A percentile compares a stretch with the other conserved stretches of the same genome.
Evolutionary conservation across 2,113 vertebrate species (phyloP).

Genomic region (Lutjanus erythropterus): DNA sequence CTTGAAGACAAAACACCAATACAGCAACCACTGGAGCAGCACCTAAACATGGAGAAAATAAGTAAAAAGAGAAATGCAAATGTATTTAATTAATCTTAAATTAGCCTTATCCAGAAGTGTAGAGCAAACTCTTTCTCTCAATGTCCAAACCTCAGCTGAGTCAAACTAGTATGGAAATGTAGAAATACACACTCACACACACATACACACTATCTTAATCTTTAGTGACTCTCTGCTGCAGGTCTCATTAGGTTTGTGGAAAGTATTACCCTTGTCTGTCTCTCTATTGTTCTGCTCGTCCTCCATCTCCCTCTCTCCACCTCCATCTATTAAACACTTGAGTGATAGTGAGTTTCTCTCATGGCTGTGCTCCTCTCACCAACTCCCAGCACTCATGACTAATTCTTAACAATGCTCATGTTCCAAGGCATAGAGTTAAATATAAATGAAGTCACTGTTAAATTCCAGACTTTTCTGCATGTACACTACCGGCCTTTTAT

Average conservation of each 20-base stretch:
- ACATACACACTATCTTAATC: background rate
- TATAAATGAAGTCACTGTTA: background rate
- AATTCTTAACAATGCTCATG: background rate
- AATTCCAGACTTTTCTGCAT: background rate
- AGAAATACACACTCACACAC: background rate
- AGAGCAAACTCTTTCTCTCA: background rate
- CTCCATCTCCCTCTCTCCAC: too few relatives aligned
- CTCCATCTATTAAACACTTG: background rate
- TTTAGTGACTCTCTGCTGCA: background rate
- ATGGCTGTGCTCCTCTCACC: background rate
- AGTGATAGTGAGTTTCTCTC: conserved; percentile 6
- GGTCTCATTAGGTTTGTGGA: background rate
- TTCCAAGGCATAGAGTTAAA: background rate
- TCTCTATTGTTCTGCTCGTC: background rate
- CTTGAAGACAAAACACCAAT: background rate
- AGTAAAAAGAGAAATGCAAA: background rate
- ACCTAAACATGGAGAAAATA: background rate
- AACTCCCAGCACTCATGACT: background rate
- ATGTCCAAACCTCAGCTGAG: background rate
- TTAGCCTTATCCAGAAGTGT: background rate
- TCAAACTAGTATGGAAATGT: background rate
- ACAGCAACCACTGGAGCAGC: background rate
- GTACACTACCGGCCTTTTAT: background rate
- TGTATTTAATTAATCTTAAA: background rate
- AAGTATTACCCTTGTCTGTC: background rate